phyloP scores from a whole-genome alignment of 2,888 invertebrate species.

The Bombylius major region DNA sequence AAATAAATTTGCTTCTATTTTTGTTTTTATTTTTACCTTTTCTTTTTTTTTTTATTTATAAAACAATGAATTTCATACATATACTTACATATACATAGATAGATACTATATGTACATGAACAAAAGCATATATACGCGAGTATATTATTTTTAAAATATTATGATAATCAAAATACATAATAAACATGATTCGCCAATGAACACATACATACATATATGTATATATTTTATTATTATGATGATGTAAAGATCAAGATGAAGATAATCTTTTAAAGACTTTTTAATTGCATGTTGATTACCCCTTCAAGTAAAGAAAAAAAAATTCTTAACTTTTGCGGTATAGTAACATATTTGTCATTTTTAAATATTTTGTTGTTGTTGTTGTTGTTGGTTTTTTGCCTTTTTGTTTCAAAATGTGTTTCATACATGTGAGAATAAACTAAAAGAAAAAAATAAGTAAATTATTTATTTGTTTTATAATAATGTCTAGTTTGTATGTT shows the following conservation, averaged over 20 bases:
- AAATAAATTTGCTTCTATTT: no score
- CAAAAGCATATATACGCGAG: no score
- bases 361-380: no score
- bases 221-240: no score
- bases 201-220: not conserved
- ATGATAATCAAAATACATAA: not conserved
- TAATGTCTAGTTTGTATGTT: no score
- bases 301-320: not conserved
- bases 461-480: not conserved
- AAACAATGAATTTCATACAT: no score
- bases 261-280: conserved; percentile 7
- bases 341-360: conserved; percentile 1
- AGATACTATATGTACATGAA: no score
- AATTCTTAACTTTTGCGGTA: not conserved
- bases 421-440: no score
- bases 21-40: no score
- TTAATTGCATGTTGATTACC: conserved; percentile 9
- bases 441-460: not conserved
- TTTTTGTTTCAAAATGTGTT: not conserved
- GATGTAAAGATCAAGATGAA: not conserved
- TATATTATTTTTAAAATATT: no score
- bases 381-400: conserved; percentile 2
- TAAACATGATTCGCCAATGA: not conserved
- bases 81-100: no score
- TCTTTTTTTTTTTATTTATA: no score